Evolutionary conservation across 2,888 invertebrate genomes (phyloP), one percentile per base, ranked within the genome.

Genomic region (Ypsolopha sequella): DNA sequence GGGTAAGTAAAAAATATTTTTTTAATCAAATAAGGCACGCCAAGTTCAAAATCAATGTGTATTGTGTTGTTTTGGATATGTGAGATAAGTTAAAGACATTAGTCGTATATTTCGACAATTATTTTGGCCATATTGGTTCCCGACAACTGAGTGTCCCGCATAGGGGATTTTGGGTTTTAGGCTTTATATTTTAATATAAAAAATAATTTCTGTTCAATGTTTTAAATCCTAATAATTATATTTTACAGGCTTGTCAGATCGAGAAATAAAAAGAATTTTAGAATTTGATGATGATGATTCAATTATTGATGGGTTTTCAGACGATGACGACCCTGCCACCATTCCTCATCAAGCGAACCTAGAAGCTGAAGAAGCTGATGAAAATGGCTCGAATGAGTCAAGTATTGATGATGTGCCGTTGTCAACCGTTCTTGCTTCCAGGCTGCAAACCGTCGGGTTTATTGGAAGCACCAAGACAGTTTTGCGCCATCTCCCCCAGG

Each of bases 381-480:
- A 24, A 24, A 24, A 24, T 24, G 24, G 24, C 24, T 24, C 24
- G 24, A 24, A 24, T 24, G 24, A 24, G 24, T 24, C 24, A 24
- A 24, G 24, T 24, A 4, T 3, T 24, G 24, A 24, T 24, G 24
- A 24, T 24, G 24, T 24, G 24, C 24, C 24, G 24, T 24, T 24
- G 24, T 24, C 24, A 11, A 14, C 41, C 11, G 41, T 14, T 41
- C 41, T 41, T 6, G 11, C 41, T 14, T 35, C 36, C 35, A 47
- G 36, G 36, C 11, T 36, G 35, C 47, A 35, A 49, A n/a, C 36
- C 47, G 50, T 50, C 46, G 53, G 36, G 35, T 50, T 34, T 52
- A 52, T 43, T 52, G 47, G 47, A 53, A 48, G 34, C 53, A 53
- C 41, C 38, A 53, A 53, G 53, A 48, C 33, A 33, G 34, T 43